phyloP scores from a whole-genome alignment of 2,113 vertebrate genomes.

The Salvator merianae region DNA sequence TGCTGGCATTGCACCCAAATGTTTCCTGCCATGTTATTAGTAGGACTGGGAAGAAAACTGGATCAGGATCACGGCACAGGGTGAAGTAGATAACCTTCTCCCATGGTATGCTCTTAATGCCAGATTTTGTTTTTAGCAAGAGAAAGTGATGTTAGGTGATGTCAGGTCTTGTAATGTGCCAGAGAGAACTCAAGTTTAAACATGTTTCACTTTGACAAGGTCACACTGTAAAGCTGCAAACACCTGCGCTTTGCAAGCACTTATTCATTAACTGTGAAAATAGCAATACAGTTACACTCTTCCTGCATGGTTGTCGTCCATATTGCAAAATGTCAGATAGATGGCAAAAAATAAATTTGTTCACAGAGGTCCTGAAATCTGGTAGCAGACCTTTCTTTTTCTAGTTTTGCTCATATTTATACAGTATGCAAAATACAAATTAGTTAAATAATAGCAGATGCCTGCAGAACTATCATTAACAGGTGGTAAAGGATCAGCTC shows the following conservation, averaged over 20 bases:
- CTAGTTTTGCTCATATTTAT: too few species aligned
- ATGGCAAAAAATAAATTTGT: too few species aligned
- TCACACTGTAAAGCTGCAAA: neutral
- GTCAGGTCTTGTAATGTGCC: too few species aligned
- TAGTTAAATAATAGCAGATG: too few species aligned
- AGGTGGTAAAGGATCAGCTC: rapidly evolving
- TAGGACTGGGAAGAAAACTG: neutral
- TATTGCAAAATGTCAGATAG: too few species aligned
- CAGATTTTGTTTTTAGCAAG: neutral
- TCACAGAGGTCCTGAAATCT: too few species aligned
- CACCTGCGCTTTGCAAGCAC: neutral
- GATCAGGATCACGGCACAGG: neutral
- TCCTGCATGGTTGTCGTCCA: too few species aligned
- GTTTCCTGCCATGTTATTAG: neutral
- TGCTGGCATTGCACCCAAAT: neutral
- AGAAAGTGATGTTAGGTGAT: neutral
- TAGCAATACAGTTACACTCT: too few species aligned
- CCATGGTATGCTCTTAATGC: neutral
- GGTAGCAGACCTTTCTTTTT: too few species aligned
- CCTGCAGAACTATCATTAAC: neutral
- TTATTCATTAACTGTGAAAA: neutral
- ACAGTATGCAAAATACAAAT: too few species aligned
- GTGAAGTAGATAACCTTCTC: too few species aligned
- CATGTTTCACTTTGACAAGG: neutral
- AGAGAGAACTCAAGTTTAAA: neutral